phyloP scores from a whole-genome alignment of 2,797 vertebrate genomes.

The Thamnophis elegans region DNA sequence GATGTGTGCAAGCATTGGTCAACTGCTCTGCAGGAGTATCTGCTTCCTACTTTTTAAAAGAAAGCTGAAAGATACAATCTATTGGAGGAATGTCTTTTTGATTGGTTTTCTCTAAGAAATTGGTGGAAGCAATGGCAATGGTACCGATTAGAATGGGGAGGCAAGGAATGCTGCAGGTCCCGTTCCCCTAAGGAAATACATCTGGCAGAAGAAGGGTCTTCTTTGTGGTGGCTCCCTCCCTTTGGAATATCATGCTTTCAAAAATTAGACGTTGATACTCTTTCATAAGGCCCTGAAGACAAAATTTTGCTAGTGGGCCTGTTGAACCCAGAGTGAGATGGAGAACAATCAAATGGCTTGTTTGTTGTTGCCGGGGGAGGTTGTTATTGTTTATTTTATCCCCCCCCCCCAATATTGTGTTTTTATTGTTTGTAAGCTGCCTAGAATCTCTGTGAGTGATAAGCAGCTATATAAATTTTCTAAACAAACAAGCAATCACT shows the following conservation, averaged over 20 bases:
- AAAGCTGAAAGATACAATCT: not conserved
- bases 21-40: not conserved
- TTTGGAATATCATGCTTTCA: not conserved
- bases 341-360: not conserved
- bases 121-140: not conserved
- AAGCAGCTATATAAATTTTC: not conserved
- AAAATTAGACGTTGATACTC: not conserved
- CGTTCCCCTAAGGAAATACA: not conserved
- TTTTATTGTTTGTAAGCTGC: not conserved
- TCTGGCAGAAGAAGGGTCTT: not conserved
- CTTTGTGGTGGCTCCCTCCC: too few species aligned
- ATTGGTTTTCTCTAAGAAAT: slow-evolving; percentile 9
- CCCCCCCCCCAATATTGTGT: not conserved
- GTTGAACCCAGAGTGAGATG: not conserved
- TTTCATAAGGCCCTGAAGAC: not conserved
- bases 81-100: not conserved
- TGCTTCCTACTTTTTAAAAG: slow-evolving; percentile 11
- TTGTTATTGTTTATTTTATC: too few species aligned
- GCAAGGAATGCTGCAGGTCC: not conserved
- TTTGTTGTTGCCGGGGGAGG: not conserved
- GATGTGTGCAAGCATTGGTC: not conserved
- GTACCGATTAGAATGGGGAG: not conserved
- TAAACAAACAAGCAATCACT: not conserved
- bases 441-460: not conserved
- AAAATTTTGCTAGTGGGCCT: not conserved